A percentile compares a stretch with the other conserved stretches of the same genome.
Conservation (phyloP, 2,113 vertebrate species). For the Synodontis membranacea region DNA sequence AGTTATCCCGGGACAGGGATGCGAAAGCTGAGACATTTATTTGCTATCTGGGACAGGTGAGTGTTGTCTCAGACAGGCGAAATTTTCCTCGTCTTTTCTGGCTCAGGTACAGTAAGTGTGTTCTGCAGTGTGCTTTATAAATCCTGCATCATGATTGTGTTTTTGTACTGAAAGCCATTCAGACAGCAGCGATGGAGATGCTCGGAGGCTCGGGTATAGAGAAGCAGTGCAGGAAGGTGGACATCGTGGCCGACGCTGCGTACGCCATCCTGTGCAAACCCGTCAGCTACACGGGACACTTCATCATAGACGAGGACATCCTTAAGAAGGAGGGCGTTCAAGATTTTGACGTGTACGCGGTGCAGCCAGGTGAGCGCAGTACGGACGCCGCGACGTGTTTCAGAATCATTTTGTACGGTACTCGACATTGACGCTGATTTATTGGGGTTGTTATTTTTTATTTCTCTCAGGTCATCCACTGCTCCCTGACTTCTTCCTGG, state of each 20-base stretch:
- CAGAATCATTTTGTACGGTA: not conserved
- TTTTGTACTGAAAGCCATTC: slow-evolving; percentile 76
- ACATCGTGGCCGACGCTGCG: slow-evolving; percentile 94
- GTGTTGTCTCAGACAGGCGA: not conserved
- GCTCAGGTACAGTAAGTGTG: slow-evolving; percentile 62
- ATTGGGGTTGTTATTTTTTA: not conserved
- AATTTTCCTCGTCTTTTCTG: not conserved
- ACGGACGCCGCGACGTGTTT: not conserved
- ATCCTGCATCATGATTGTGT: not conserved
- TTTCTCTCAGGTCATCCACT: slow-evolving; percentile 81
- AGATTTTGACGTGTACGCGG: slow-evolving; percentile 88
- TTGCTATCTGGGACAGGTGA: not conserved
- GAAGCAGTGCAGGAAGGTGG: slow-evolving; percentile 88
- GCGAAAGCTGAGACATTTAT: not conserved
- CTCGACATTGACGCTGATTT: not conserved
- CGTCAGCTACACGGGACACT: slow-evolving; percentile 87
- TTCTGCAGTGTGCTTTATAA: not conserved
- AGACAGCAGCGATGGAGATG: slow-evolving; percentile 95
- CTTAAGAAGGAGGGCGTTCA: slow-evolving; percentile 82
- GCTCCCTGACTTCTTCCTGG: slow-evolving; percentile 94
- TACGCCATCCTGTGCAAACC: slow-evolving; percentile 85
- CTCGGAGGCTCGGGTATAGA: slow-evolving; percentile 81
- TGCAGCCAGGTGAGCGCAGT: slow-evolving; percentile 81
- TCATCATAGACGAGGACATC: slow-evolving; percentile 88
- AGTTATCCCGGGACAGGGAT: too few species aligned